Conservation (phyloP, 2,888 invertebrate genomes). For the Lasioglossum lativentre region DNA sequence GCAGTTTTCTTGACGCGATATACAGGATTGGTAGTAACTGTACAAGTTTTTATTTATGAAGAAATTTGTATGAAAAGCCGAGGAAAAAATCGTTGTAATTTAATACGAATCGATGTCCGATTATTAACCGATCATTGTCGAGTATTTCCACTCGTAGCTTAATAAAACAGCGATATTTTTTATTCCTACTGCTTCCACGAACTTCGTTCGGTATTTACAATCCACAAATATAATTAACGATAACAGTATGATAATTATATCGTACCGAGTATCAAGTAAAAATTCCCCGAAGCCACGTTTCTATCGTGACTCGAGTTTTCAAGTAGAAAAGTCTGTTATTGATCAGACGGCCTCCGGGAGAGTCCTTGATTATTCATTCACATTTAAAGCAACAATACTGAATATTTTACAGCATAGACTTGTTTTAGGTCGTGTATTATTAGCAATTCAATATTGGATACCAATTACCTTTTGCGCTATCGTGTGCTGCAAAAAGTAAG, state of each 20-base stretch:
- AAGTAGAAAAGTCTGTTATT: constrained; percentile 44
- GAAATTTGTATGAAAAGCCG: neutral
- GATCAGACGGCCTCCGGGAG: constrained; percentile 32
- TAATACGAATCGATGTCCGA: neutral
- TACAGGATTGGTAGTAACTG: neutral
- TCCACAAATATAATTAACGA: neutral
- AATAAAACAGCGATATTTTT: neutral
- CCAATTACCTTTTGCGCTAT: constrained; percentile 16
- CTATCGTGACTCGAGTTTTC: neutral
- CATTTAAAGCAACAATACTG: constrained; percentile 4
- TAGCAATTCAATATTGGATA: constrained; percentile 36
- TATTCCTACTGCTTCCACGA: neutral
- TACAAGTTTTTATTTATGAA: neutral
- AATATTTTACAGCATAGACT: constrained; percentile 16
- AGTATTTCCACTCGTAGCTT: neutral
- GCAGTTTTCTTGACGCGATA: neutral
- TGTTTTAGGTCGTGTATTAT: constrained; percentile 18
- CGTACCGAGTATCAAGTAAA: neutral
- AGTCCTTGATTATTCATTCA: constrained; percentile 42
- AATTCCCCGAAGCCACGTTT: neutral
- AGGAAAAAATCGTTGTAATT: neutral
- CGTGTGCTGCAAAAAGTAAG: neutral
- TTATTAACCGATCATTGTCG: neutral
- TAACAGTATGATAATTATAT: neutral
- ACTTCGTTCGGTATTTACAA: neutral